Evolutionary conservation across 2,888 invertebrate species (phyloP).

Genomic region (Dolomedes plantarius): DNA sequence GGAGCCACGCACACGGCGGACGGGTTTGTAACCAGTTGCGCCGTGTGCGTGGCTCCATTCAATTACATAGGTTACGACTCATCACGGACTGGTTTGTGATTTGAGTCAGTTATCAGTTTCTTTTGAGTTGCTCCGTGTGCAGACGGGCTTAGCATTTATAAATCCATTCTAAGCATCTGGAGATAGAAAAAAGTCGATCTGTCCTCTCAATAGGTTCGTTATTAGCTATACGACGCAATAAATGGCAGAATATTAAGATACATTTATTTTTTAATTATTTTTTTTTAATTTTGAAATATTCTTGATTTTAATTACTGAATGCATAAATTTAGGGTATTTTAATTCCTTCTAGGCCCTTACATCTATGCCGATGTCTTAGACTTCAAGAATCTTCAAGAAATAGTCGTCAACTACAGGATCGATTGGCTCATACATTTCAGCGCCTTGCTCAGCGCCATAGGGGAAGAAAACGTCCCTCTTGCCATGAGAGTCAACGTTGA

Average conservation of each 20-base stretch:
- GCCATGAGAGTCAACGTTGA: slow-evolving; percentile 93
- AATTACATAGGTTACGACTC: no score
- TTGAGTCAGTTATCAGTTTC: no score
- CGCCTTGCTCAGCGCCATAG: slow-evolving; percentile 91
- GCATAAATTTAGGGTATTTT: background rate
- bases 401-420: slow-evolving; percentile 88
- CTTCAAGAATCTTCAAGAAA: slow-evolving; percentile 90
- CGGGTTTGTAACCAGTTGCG: no score
- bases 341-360: slow-evolving; percentile 83
- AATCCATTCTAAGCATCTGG: no score
- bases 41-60: no score
- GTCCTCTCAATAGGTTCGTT: no score
- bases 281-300: no score
- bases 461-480: slow-evolving; percentile 92
- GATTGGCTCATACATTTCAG: slow-evolving; percentile 96
- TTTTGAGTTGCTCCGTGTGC: no score
- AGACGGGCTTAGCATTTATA: no score
- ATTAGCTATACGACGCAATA: background rate
- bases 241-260: background rate
- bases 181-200: no score
- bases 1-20: no score
- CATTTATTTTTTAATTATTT: background rate
- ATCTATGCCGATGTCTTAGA: slow-evolving; percentile 93
- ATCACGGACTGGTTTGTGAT: no score
- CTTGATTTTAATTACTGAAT: background rate